phyloP scores from a whole-genome alignment of 2,888 invertebrate genomes.

The Athrips mouffetella region DNA sequence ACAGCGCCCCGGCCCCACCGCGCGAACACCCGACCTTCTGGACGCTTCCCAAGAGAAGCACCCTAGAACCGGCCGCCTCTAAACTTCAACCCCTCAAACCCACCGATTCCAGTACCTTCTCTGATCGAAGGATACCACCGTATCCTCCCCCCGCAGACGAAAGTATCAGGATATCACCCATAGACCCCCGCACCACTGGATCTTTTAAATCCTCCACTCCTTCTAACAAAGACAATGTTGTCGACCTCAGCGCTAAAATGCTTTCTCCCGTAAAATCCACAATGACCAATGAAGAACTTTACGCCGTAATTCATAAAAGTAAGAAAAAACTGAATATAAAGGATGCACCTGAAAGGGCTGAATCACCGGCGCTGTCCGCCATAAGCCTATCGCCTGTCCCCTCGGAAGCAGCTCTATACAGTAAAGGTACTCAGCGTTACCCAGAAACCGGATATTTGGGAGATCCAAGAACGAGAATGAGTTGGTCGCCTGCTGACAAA shows the following conservation, averaged over 20 bases:
- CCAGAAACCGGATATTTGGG: slow-evolving; percentile 81
- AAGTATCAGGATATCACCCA: slow-evolving; percentile 81
- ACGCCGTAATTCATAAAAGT: slow-evolving; percentile 87
- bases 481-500: slow-evolving; percentile 80
- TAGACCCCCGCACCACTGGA: slow-evolving; percentile 80
- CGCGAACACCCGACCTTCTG: slow-evolving; percentile 74
- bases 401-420: slow-evolving; percentile 68
- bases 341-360: slow-evolving; percentile 69
- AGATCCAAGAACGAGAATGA: slow-evolving; percentile 77
- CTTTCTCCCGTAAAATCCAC: slow-evolving; percentile 84
- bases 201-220: slow-evolving; percentile 85
- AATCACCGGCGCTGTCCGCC: slow-evolving; percentile 66
- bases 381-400: slow-evolving; percentile 72
- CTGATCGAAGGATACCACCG: slow-evolving; percentile 26
- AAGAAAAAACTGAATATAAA: slow-evolving; percentile 85
- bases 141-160: slow-evolving; percentile 42
- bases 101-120: slow-evolving; percentile 28
- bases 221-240: slow-evolving; percentile 70
- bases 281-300: slow-evolving; percentile 88
- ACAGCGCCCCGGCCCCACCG: slow-evolving; percentile 39
- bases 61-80: slow-evolving; percentile 37
- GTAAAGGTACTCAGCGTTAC: slow-evolving; percentile 63
- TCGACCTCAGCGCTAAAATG: slow-evolving; percentile 71
- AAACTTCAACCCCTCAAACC: too few species aligned
- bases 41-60: slow-evolving; percentile 75